These are phyloP conservation scores for Autographa gamma DNA, from an alignment of 2,888 invertebrate genomes.

Conservation along the genomic window DNA sequence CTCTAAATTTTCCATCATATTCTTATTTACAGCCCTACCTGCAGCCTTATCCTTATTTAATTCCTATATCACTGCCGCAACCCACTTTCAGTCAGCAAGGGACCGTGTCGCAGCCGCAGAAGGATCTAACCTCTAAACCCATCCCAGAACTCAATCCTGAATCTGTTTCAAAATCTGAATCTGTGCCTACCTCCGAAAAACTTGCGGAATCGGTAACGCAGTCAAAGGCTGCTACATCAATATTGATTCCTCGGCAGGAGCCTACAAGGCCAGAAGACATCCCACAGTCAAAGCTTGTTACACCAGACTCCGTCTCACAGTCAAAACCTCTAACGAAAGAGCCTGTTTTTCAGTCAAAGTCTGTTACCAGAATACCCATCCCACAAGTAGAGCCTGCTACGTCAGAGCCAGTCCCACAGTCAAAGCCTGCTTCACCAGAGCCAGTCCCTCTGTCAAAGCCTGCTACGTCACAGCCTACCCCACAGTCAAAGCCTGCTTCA, in stretches of 20 bases:
- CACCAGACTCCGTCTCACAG: neutral
- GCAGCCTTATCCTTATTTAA: neutral
- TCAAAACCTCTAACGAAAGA: neutral
- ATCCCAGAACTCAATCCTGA: neutral
- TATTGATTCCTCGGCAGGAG: too few species aligned
- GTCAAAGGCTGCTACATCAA: neutral
- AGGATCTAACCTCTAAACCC: neutral
- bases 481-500: neutral
- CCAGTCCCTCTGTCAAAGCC: neutral
- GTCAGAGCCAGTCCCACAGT: neutral
- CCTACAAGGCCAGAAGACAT: neutral
- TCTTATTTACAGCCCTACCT: conserved; percentile 14
- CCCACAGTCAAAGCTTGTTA: neutral
- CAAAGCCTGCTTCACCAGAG: neutral
- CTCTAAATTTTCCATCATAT: conserved; percentile 7
- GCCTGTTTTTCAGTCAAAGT: neutral
- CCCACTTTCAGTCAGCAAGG: neutral
- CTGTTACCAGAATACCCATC: neutral
- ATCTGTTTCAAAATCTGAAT: neutral
- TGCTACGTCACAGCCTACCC: neutral
- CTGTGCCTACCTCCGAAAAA: neutral
- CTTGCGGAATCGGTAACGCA: neutral
- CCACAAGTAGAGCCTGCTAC: neutral
- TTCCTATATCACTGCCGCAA: neutral
- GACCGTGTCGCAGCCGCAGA: neutral